Evolutionary conservation across 92 coral and sea anemone species (phyloP).

Genomic region (Epizoanthus rinbou): DNA sequence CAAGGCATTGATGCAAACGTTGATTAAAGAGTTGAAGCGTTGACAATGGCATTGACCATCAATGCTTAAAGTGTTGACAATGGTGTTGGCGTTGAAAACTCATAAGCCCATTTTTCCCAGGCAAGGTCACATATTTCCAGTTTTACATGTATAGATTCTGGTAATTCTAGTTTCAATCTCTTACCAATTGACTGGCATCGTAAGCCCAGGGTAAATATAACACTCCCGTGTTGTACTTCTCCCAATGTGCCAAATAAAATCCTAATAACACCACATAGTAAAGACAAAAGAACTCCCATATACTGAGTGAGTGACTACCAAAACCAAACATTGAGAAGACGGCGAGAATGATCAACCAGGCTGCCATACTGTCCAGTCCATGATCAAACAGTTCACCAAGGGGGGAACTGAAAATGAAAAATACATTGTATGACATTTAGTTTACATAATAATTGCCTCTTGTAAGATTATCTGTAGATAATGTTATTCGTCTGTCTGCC

Average conservation of each 20-base stretch:
- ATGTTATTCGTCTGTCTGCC: background rate
- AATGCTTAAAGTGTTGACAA: too few species aligned
- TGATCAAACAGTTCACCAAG: conserved; percentile 98
- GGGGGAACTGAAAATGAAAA: conserved; percentile 79
- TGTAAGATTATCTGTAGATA: background rate
- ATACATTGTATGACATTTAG: background rate
- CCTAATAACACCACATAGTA: conserved; percentile 75
- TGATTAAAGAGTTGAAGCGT: too few species aligned
- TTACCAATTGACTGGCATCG: conserved; percentile 91
- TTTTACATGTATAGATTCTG: too few species aligned
- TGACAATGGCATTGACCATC: too few species aligned
- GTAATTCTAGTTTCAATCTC: background rate
- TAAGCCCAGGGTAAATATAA: conserved; percentile 94
- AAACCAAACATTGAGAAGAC: conserved; percentile 85
- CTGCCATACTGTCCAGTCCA: conserved; percentile 95
- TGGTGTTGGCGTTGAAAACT: too few species aligned
- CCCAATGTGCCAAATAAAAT: conserved; percentile 94
- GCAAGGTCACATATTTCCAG: too few species aligned
- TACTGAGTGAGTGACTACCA: conserved; percentile 63
- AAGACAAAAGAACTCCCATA: conserved; percentile 75
- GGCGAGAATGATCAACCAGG: conserved; percentile 80
- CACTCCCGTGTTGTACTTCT: conserved; percentile 94
- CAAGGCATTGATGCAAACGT: too few species aligned
- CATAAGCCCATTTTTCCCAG: too few species aligned
- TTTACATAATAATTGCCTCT: background rate